Base-by-base conservation (phyloP, 2,113 vertebrate genomes). In the Nycticebus coucang region DNA sequence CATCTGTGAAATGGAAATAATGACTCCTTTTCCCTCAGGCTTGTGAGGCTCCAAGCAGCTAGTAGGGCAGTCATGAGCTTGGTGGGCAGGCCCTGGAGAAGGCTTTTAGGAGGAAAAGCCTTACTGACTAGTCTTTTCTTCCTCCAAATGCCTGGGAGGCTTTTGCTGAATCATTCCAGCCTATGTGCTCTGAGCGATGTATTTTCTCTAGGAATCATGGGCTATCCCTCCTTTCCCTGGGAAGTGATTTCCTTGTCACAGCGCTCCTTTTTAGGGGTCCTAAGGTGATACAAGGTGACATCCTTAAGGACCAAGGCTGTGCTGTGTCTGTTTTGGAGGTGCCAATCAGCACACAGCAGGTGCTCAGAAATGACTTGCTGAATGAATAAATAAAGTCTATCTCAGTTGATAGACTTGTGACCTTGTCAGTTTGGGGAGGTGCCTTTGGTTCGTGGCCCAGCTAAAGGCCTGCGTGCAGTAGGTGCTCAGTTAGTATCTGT, bases 161-260 rank as follows among this genome's bases (percentile, higher is more conserved):
- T 94, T 91, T 68, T 97, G 97, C 95, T 92, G 97, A 97, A 50
- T 98, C 97, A 98, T 96, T 71, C 55, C 55, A 18, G 35, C 53
- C 75, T 77, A n/a, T 22, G 33, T 55, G 69, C 89, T 84, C 33
- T 0, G 89, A 86, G 83, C 24, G 0, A 0, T 21, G 86, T 15
- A 4, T 85, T 80, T 89, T 59, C 86, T 68, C 75, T 5, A 5
- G 88, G 84, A 87, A 66, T 24, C 77, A 55, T 0, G 14, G 62
- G 57, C 22, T 53, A 30, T 50, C 30, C 55, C 53, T 68, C 21
- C 5, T 64, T 53, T 75, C 41, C 50, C 33, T 14, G 28, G 59
- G n/a, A 26, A 35, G 17, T 22, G 10, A 33, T 41, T 79, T 33
- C 17, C 35, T 79, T 72, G n/a, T 22, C 66, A 5, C 0, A 1